Base-by-base conservation (phyloP, 2,888 invertebrate species). In the Neoaliturus tenellus region DNA sequence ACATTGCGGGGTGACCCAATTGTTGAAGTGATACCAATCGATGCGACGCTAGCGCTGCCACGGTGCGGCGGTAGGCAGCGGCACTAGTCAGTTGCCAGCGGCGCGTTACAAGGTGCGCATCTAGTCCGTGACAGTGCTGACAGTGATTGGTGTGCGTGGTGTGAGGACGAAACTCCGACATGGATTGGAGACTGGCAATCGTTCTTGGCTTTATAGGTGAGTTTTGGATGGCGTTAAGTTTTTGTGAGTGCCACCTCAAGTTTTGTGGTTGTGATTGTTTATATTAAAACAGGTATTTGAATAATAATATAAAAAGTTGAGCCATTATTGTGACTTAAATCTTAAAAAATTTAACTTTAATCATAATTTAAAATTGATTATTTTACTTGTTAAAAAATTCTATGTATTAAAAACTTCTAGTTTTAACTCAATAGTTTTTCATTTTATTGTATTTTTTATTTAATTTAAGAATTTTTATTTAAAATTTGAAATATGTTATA, bases 1-100 rank as follows among this genome's bases (percentile, higher is more conserved):
- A 51, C 14, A 23, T 23, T 10, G 62, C 62, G 20, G 62, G 62
- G 20, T 62, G 62, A 62, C 62, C 62, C 62, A 62, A 62, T 62
- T 62, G 62, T 62, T 62, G 31, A 62, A 62, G 62, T 62, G 62
- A 62, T 62, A 62, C 31, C 28, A 62, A 62, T 62, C 62, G 31
- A 62, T 62, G 62, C 8, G 62, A 28, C 62, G 17, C 14, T 62
- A 17, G 62, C 62, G 62, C 62, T 62, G 12, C 31, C 3, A 4
- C 8, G 12, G 51, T 10, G 8, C 12, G 39, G 3, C 51, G 51
- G 51, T 23, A 20, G 14, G 14, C 28, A 31, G 31, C 31, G 12
- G 17, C 62, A 62, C 62, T 62, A 62, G 62, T 62, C 14, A 62
- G 62, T 62, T 14, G 31, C 28, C 31, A 62, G 62, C 62, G 62